phyloP scores from a whole-genome alignment of 1,140 invertebrate species.

The Rhagoletis pomonella region DNA sequence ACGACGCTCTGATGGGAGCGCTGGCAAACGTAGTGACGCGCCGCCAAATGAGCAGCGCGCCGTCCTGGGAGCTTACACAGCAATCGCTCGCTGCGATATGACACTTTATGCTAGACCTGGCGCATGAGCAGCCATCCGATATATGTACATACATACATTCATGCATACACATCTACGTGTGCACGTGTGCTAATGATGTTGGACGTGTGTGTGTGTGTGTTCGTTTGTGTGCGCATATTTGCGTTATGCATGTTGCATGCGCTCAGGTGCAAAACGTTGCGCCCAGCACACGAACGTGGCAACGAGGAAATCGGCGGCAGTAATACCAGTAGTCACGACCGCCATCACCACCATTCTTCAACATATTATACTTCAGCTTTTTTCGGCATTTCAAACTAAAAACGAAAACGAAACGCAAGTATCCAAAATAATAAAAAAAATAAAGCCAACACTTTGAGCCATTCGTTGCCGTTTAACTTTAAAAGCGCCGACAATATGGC shows the following conservation, averaged over 20 bases:
- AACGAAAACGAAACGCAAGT: background rate
- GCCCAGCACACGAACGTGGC: background rate
- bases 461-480: constrained; percentile 4
- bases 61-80: background rate
- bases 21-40: no score
- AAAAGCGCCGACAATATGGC: constrained; percentile 45
- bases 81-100: background rate
- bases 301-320: no score
- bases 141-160: background rate
- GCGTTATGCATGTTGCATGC: constrained; percentile 22
- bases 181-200: background rate
- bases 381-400: background rate
- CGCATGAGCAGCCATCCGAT: constrained; percentile 30
- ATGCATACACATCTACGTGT: background rate
- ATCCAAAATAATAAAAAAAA: constrained; percentile 16
- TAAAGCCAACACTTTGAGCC: background rate
- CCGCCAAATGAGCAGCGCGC: background rate
- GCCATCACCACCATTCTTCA: background rate
- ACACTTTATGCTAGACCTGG: no score
- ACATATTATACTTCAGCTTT: background rate
- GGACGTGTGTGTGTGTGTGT: background rate
- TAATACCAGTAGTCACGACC: constrained; percentile 12
- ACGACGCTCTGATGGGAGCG: background rate
- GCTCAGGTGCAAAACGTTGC: constrained; percentile 45
- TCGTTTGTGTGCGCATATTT: background rate